Conservation (phyloP, 2,113 vertebrate genomes). For the Oncorhynchus kisutch region DNA sequence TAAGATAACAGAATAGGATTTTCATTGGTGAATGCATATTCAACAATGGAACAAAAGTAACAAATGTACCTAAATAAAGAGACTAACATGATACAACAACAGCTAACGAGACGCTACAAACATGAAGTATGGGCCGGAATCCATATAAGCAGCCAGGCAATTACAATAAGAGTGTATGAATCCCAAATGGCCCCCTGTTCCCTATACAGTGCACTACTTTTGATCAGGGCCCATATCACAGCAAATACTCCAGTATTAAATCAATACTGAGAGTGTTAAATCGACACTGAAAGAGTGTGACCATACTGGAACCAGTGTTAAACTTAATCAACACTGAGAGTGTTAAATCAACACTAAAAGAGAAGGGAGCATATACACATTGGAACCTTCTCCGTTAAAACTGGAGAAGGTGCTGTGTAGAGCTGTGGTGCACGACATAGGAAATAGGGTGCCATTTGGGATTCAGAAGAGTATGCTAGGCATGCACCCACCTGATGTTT, state of each 20-base stretch:
- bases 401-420: too few species aligned
- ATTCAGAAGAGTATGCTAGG: conserved; percentile 24
- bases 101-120: conserved; percentile 41
- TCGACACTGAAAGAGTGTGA: too few species aligned
- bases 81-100: conserved; percentile 25
- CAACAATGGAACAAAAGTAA: conserved; percentile 13
- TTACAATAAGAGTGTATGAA: conserved; percentile 32
- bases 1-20: not conserved
- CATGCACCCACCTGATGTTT: conserved; percentile 30
- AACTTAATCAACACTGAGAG: not conserved
- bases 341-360: too few species aligned
- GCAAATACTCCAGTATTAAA: not conserved
- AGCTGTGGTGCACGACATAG: too few species aligned
- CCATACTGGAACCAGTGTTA: too few species aligned
- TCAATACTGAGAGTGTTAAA: too few species aligned
- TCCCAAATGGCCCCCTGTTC: too few species aligned
- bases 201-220: too few species aligned
- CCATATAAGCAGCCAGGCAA: conserved; percentile 40
- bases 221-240: too few species aligned
- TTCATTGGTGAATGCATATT: conserved; percentile 6
- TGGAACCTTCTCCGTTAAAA: too few species aligned
- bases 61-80: conserved; percentile 1
- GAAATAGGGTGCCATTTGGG: too few species aligned
- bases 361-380: too few species aligned
- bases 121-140: conserved; percentile 53